phyloP scores from a whole-genome alignment of 1,140 invertebrate genomes.

The Scaptomyza montana region DNA sequence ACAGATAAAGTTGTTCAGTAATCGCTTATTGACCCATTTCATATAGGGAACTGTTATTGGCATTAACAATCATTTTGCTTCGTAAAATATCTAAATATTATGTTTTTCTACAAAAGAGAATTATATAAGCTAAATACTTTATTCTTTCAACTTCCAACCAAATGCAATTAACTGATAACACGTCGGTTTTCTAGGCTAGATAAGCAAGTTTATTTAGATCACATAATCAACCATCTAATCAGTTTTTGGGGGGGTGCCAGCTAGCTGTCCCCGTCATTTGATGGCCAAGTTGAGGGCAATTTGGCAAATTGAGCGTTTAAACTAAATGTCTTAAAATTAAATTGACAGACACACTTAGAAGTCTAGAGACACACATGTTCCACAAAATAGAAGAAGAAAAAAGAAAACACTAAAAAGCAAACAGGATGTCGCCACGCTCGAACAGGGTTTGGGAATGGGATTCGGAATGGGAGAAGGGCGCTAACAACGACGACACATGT shows the following conservation, averaged over 20 bases:
- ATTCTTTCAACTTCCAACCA: too few species aligned
- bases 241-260: slow-evolving; percentile 28
- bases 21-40: slow-evolving; percentile 76
- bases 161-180: slow-evolving; percentile 30
- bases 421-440: slow-evolving; percentile 75
- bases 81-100: too few species aligned
- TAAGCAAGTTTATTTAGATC: slow-evolving; percentile 44
- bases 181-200: slow-evolving; percentile 59
- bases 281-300: slow-evolving; percentile 69
- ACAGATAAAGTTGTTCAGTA: slow-evolving; percentile 41
- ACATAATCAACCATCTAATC: slow-evolving; percentile 14
- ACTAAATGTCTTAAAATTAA: not conserved
- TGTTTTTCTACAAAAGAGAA: slow-evolving; percentile 9
- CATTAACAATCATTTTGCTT: slow-evolving; percentile 13
- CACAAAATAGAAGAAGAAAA: slow-evolving; percentile 48
- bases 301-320: slow-evolving; percentile 44
- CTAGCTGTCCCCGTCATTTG: slow-evolving; percentile 27
- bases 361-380: slow-evolving; percentile 44
- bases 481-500: slow-evolving; percentile 51
- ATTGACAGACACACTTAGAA: slow-evolving; percentile 12
- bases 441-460: slow-evolving; percentile 39
- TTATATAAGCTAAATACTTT: too few species aligned
- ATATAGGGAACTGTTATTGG: slow-evolving; percentile 23
- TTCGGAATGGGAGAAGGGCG: slow-evolving; percentile 41
- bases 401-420: slow-evolving; percentile 62